A percentile compares a stretch with the other conserved stretches of the same genome.
These are phyloP conservation scores for Pangasius mekongensis DNA, from an alignment of 2,797 vertebrate genomes.

Conservation along the genomic window DNA sequence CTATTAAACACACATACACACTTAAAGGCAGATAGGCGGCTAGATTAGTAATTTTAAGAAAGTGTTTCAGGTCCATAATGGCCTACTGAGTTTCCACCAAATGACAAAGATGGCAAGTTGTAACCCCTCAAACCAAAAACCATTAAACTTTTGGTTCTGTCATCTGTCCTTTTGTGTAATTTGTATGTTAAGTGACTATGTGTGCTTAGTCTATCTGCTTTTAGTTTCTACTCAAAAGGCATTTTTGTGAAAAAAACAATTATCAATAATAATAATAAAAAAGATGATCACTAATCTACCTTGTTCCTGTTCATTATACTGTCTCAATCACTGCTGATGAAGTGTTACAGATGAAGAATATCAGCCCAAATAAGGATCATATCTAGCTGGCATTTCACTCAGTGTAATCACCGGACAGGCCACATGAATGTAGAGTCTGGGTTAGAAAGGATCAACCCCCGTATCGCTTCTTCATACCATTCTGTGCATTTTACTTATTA, in stretches of 20 bases:
- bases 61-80: background rate
- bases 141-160: background rate
- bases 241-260: background rate
- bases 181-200: background rate
- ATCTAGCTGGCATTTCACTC: background rate
- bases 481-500: background rate
- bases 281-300: background rate
- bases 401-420: constrained; percentile 3
- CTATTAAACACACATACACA: background rate
- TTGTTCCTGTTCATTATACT: background rate
- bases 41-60: background rate
- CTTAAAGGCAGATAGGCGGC: background rate
- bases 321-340: background rate
- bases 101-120: background rate
- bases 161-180: background rate
- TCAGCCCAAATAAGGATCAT: background rate
- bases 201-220: background rate
- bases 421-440: background rate
- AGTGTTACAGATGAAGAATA: background rate
- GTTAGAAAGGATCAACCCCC: background rate
- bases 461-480: background rate
- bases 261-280: no score
- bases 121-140: background rate
- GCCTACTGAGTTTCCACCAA: background rate
- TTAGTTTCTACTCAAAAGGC: background rate